These are phyloP conservation scores for Gibbula magus DNA, from an alignment of 2,888 invertebrate genomes.

Conservation along the genomic window DNA sequence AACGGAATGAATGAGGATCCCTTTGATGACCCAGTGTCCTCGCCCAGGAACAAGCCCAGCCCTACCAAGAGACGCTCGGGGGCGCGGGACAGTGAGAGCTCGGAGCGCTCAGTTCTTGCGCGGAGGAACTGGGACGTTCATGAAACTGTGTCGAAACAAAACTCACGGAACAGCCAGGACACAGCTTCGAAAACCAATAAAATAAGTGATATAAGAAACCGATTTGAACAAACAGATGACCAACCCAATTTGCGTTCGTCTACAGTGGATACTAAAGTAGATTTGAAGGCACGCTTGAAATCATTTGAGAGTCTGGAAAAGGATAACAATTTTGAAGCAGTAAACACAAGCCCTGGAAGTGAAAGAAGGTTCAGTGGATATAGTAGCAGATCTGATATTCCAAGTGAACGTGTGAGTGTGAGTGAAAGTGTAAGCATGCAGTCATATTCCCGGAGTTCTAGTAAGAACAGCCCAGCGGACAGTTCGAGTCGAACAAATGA, in stretches of 20 bases:
- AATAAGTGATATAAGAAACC: conserved; percentile 48
- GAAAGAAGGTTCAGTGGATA: neutral
- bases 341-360: neutral
- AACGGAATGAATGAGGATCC: conserved; percentile 19
- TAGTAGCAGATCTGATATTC: neutral
- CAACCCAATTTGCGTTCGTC: conserved; percentile 27
- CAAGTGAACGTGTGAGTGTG: neutral
- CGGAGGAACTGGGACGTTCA: neutral
- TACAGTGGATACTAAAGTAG: conserved; percentile 29
- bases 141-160: conserved; percentile 26
- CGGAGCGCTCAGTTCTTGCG: neutral
- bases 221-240: conserved; percentile 46
- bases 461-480: neutral
- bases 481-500: neutral
- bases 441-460: neutral
- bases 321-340: neutral
- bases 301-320: conserved; percentile 31
- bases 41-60: neutral
- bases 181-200: conserved; percentile 30
- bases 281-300: conserved; percentile 39
- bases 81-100: neutral
- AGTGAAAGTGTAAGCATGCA: neutral
- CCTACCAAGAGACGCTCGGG: conserved; percentile 16
- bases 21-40: neutral
- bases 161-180: conserved; percentile 15